These are phyloP conservation scores for Florisuga fusca DNA, from an alignment of 2,797 vertebrate species.

Conservation along the genomic window DNA sequence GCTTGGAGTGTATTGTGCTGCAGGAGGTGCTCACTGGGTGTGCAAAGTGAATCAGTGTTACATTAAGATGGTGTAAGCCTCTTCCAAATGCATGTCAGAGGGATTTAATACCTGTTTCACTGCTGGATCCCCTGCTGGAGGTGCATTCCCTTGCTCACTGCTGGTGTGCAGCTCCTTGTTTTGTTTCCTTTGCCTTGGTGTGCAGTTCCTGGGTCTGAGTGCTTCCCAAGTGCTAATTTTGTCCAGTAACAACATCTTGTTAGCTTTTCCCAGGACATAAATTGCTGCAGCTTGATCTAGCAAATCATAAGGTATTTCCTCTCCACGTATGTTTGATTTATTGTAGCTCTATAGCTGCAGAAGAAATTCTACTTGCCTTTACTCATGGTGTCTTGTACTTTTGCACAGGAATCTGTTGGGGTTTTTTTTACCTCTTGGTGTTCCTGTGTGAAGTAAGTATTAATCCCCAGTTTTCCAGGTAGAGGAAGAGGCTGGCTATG, in stretches of 20 bases:
- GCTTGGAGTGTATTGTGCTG: background rate
- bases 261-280: constrained; percentile 9
- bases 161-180: background rate
- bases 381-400: background rate
- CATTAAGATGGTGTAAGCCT: background rate
- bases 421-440: background rate
- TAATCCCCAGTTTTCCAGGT: background rate
- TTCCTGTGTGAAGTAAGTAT: constrained; percentile 2
- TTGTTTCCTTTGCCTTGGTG: background rate
- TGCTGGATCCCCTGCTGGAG: background rate
- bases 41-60: background rate
- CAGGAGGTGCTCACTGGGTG: background rate
- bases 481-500: background rate
- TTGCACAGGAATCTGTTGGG: background rate
- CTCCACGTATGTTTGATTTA: background rate
- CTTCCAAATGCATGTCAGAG: background rate
- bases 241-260: background rate
- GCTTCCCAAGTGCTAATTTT: background rate
- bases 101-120: background rate
- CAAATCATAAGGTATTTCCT: background rate
- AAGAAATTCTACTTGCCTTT: background rate
- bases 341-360: background rate
- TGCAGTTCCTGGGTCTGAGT: background rate
- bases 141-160: background rate
- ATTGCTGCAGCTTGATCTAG: background rate